Evolutionary conservation across 2,113 vertebrate genomes (phyloP).

Genomic region (Okapia johnstoni): DNA sequence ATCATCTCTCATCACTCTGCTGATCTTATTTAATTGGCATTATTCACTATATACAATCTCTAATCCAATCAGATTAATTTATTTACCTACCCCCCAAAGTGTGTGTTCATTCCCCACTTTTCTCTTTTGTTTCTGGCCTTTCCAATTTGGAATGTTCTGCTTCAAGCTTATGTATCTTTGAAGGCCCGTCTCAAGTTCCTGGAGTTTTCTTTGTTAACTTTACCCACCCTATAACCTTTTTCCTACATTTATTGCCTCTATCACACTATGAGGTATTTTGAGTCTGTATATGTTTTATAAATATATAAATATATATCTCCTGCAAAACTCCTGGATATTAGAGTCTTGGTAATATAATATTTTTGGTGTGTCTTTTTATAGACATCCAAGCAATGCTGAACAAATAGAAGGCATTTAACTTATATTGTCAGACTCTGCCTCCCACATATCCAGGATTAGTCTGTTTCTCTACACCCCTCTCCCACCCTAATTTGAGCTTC

Average conservation of each 20-base stretch:
- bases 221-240: background rate
- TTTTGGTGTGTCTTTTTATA: background rate
- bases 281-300: background rate
- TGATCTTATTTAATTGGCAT: background rate
- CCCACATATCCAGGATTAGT: background rate
- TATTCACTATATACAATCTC: background rate
- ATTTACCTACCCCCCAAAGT: background rate
- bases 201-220: background rate
- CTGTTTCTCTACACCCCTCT: background rate
- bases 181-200: background rate
- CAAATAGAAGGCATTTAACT: background rate
- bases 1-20: background rate
- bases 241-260: background rate
- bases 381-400: background rate
- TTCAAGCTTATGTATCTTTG: background rate
- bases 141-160: background rate
- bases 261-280: background rate
- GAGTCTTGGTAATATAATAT: background rate
- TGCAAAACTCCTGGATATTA: background rate
- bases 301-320: background rate
- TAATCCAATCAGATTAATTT: background rate
- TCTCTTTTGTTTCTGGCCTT: background rate
- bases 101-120: background rate
- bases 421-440: background rate
- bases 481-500: background rate